Evolutionary conservation across 1,140 invertebrate genomes (phyloP), one percentile per base, ranked within the genome.

Genomic region (Lycorma delicatula): DNA sequence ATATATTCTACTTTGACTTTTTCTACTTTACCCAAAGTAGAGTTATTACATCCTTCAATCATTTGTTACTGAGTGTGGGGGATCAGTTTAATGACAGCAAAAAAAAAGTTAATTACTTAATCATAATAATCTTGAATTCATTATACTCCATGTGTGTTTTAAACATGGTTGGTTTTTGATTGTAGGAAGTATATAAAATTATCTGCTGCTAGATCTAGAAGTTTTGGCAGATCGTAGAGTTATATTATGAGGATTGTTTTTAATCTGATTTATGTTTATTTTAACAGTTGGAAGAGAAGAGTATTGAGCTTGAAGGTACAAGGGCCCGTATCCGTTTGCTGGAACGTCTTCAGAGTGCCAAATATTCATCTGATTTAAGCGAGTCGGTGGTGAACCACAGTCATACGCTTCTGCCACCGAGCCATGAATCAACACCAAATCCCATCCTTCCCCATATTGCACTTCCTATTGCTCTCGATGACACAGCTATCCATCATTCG

Each of bases 301-400:
- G 80, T 60, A 89, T 90, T 59, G 86, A 91, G 68, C 64, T 90
- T 60, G 87, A 90, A 71, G 87, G 87, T 5, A 89, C 87, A 1
- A 75, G 80, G 59, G 87, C 87, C 0, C 77, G 83, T 46, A 76
- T 89, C 13, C 77, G 87, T 12, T 77, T 88, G 36, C 68, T 89
- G 22, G 86, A 89, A 64, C 70, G 55, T 69, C 69, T 60, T 70
- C 71, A 61, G 54, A 58, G 3, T 68, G 71, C n/a, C 59, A 4
- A 63, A 34, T 44, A 20, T 44, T 16, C 41, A 3, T 13, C 36
- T 16, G 41, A 16, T 16, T 11, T 44, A 4, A 38, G 12, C 7
- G 31, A 28, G 7, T 28, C 31, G 3, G 3, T 54, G 18, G 46
- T 48, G 20, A 74, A 76, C 11, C 72, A 73, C 56, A 71, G 72